Conservation (phyloP, 2,113 vertebrate species). For the Arvicanthis niloticus region DNA sequence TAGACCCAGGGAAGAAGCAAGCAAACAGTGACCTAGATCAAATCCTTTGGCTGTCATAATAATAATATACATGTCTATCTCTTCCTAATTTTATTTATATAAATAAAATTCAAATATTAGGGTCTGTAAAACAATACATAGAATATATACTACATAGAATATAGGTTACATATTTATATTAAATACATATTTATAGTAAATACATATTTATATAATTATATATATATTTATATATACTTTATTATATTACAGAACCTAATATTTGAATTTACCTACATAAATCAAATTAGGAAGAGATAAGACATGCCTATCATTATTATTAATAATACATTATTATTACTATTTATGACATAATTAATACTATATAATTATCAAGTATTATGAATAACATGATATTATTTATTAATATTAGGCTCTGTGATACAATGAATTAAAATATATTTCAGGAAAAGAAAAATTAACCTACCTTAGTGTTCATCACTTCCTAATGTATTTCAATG, state of each 20-base stretch:
- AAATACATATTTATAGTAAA: neutral
- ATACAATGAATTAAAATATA: neutral
- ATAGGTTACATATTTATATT: neutral
- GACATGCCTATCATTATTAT: no score
- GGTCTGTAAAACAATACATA: neutral
- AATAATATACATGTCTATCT: neutral
- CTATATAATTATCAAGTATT: no score
- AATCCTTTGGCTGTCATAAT: neutral
- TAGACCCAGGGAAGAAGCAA: rapidly evolving
- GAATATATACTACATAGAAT: neutral
- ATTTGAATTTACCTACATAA: no score
- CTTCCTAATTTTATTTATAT: neutral
- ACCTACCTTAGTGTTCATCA: neutral
- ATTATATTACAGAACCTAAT: no score
- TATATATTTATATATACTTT: no score
- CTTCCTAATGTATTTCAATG: conserved; percentile 21
- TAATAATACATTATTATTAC: no score
- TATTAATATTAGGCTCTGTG: neutral
- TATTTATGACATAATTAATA: no score
- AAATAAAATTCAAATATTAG: neutral
- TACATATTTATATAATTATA: neutral
- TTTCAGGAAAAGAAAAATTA: neutral
- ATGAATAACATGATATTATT: no score
- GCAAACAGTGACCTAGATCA: neutral
- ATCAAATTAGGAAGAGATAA: no score